phyloP scores from a whole-genome alignment of 2,113 vertebrate genomes.

The Amphiprion percula region DNA sequence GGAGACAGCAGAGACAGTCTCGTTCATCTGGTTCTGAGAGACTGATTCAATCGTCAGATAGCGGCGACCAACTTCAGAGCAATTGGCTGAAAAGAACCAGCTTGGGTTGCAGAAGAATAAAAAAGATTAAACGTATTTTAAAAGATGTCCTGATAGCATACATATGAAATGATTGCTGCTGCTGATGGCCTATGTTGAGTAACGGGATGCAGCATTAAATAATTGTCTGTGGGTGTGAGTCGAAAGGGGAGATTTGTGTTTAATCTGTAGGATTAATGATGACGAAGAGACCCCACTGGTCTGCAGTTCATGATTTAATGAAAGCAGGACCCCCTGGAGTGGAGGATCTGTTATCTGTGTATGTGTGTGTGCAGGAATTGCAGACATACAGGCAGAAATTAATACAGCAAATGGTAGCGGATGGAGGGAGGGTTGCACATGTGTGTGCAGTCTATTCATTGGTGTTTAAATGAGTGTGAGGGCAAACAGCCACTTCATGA shows the following conservation, averaged over 20 bases:
- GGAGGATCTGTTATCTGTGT: constrained; percentile 35
- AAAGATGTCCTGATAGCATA: neutral
- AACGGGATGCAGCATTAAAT: constrained; percentile 61
- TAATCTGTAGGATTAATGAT: constrained; percentile 78
- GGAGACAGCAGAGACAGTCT: constrained; percentile 21
- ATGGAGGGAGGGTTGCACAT: neutral
- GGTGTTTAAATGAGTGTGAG: constrained; percentile 20
- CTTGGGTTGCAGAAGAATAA: too few species aligned
- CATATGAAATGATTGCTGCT: neutral
- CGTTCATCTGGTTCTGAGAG: constrained; percentile 21
- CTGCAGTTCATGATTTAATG: constrained; percentile 71
- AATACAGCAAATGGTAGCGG: constrained; percentile 35
- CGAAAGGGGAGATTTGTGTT: constrained; percentile 64
- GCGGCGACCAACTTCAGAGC: neutral
- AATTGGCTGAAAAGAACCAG: neutral
- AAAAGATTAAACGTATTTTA: accelerated
- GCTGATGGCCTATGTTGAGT: constrained; percentile 47
- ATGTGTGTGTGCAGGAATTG: constrained; percentile 39
- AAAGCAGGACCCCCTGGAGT: constrained; percentile 60
- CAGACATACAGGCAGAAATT: constrained; percentile 33
- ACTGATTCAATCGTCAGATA: constrained; percentile 30
- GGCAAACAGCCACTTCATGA: constrained; percentile 57
- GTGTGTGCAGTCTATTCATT: constrained; percentile 6
- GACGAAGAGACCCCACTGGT: constrained; percentile 57
- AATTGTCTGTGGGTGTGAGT: constrained; percentile 57